Conservation (phyloP, 2,797 vertebrate genomes). For the Onychomys torridus region DNA sequence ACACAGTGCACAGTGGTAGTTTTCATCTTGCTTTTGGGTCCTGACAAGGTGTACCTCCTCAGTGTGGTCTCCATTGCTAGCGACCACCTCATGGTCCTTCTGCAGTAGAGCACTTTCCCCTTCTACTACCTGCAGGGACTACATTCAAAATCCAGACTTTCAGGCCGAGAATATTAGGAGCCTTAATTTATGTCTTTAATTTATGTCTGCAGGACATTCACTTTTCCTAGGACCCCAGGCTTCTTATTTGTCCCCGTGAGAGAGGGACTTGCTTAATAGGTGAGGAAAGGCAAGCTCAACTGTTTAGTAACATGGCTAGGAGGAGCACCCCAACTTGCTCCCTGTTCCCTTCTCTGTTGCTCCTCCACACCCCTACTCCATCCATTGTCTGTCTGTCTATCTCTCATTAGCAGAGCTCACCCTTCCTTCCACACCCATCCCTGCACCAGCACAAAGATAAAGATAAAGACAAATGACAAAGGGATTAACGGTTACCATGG, state of each 20-base stretch:
- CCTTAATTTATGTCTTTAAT: background rate
- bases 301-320: background rate
- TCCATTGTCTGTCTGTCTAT: background rate
- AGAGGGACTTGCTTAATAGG: background rate
- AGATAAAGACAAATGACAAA: conserved; percentile 43
- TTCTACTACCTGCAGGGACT: background rate
- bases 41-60: background rate
- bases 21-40: conserved; percentile 15
- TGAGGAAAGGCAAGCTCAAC: conserved; percentile 30
- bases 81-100: background rate
- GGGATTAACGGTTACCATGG: background rate
- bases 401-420: conserved; percentile 15
- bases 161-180: conserved; percentile 17
- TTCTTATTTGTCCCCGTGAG: conserved; percentile 1
- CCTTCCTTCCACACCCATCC: conserved; percentile 62
- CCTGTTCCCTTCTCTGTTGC: background rate
- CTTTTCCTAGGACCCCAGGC: conserved; percentile 33
- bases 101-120: background rate
- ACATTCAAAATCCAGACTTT: conserved; percentile 48
- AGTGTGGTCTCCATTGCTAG: background rate
- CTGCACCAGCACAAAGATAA: conserved; percentile 42
- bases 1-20: background rate
- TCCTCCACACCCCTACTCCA: background rate
- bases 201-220: conserved; percentile 2
- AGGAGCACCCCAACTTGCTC: background rate